Evolutionary conservation across 2,797 vertebrate species (phyloP).

Genomic region (Sylvilagus floridanus): DNA sequence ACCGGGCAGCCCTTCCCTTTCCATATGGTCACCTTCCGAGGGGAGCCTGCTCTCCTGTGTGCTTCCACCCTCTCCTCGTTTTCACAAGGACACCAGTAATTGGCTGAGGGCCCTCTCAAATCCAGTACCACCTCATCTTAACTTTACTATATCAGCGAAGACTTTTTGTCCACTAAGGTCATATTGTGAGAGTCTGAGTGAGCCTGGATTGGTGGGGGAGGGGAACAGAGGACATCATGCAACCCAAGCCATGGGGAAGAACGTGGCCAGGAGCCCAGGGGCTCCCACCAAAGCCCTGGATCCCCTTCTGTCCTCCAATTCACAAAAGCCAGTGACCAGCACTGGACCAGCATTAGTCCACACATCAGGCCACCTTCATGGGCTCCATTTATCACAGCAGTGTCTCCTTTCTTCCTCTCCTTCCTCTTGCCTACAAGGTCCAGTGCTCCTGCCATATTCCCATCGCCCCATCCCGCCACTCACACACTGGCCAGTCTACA

Average conservation of each 20-base stretch:
- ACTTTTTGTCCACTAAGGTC: background rate
- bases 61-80: background rate
- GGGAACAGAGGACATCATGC: background rate
- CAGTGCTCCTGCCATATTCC: background rate
- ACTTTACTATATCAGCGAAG: background rate
- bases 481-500: background rate
- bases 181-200: background rate
- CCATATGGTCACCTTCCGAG: no score
- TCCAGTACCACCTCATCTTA: background rate
- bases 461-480: background rate
- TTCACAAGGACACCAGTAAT: background rate
- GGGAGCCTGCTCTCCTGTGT: no score
- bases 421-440: background rate
- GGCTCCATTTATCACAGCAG: background rate
- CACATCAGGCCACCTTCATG: accelerated
- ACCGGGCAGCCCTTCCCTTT: no score
- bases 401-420: no score
- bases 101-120: background rate
- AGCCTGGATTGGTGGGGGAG: background rate
- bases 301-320: background rate
- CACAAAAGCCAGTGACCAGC: background rate
- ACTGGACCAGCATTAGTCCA: no score
- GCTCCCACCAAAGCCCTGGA: no score
- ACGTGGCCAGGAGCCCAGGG: background rate
- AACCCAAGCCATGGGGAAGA: background rate